A percentile compares a stretch with the other conserved stretches of the same genome.
These are phyloP conservation scores for Drosophila histrio DNA, from an alignment of 2,888 invertebrate genomes.

Conservation along the genomic window DNA sequence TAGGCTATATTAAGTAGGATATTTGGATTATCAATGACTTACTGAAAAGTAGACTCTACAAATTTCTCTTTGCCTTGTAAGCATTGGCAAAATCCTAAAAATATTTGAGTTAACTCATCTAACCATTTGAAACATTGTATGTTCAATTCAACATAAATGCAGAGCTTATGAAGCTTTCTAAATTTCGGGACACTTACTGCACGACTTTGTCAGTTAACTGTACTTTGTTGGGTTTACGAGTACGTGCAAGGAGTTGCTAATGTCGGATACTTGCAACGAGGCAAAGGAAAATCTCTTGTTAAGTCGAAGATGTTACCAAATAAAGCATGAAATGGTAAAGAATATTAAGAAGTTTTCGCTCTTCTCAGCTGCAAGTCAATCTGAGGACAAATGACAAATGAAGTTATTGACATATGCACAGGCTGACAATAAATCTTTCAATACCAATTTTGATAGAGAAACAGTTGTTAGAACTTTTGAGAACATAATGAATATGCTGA, in stretches of 20 bases:
- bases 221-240: slow-evolving; percentile 65
- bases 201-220: slow-evolving; percentile 62
- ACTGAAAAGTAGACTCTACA: background rate
- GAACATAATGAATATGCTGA: background rate
- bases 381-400: background rate
- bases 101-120: background rate
- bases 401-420: slow-evolving; percentile 22
- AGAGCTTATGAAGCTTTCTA: slow-evolving; percentile 23
- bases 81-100: background rate
- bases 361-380: slow-evolving; percentile 12
- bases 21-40: background rate
- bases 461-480: background rate
- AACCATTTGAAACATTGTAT: slow-evolving; percentile 20
- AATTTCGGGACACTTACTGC: slow-evolving; percentile 51
- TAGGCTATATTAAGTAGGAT: no score
- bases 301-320: slow-evolving; percentile 35
- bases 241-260: slow-evolving; percentile 46
- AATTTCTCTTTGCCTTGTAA: background rate
- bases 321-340: slow-evolving; percentile 13
- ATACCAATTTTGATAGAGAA: background rate
- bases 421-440: slow-evolving; percentile 1
- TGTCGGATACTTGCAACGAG: slow-evolving; percentile 8
- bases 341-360: slow-evolving; percentile 21
- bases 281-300: slow-evolving; percentile 23
- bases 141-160: slow-evolving; percentile 1